phyloP scores from a whole-genome alignment of 2,797 vertebrate species.

The Gymnocypris eckloni region DNA sequence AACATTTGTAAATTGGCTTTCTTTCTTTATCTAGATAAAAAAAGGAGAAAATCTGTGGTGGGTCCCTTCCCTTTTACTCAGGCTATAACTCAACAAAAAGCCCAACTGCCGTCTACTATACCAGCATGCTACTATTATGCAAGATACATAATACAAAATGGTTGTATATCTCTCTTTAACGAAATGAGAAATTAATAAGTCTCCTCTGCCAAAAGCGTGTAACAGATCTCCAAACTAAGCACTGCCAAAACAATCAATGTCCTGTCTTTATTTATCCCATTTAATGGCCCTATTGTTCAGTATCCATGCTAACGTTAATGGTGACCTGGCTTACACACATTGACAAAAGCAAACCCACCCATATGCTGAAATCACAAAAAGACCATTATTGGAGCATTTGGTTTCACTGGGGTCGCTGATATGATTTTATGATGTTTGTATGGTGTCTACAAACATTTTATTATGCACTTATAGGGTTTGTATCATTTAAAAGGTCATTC shows the following conservation, averaged over 20 bases:
- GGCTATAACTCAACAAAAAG: neutral
- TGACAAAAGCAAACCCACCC: conserved; percentile 25
- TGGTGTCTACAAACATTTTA: neutral
- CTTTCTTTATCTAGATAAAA: neutral
- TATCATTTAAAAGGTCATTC: neutral
- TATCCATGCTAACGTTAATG: conserved; percentile 40
- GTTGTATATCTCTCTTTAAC: conserved; percentile 42
- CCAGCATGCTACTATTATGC: neutral
- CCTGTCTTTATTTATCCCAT: conserved; percentile 56
- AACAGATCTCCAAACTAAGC: conserved; percentile 32
- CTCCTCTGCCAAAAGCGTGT: conserved; percentile 46
- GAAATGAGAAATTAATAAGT: conserved; percentile 50
- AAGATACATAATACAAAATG: neutral
- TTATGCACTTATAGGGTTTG: neutral
- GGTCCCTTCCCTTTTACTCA: neutral
- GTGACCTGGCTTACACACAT: conserved; percentile 28
- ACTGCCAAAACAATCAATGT: conserved; percentile 58
- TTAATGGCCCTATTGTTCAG: conserved; percentile 63
- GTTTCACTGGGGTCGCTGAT: neutral
- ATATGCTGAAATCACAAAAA: neutral
- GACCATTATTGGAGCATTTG: neutral
- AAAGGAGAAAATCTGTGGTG: neutral
- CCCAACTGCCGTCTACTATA: neutral
- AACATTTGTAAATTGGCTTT: neutral
- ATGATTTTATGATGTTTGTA: conserved; percentile 7